Evolutionary conservation across 2,113 vertebrate species (phyloP).

Genomic region (mouse (Mus musculus)): GRCm39 chr5:119927501-119928000

Average conservation of each 20-base stretch:
- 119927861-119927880: conserved; percentile 13
- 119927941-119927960: background rate
- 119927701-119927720: conserved; percentile 75
- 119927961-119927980: background rate
- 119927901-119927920: background rate
- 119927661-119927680: background rate
- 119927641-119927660: background rate
- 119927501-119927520: background rate
- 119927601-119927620: background rate
- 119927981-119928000: background rate
- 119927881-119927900: background rate
- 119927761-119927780: conserved; percentile 73
- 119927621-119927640: background rate
- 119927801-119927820: conserved; percentile 61
- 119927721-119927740: conserved; percentile 74
- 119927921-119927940: background rate
- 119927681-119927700: background rate
- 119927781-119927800: conserved; percentile 73
- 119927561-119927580: conserved; percentile 77
- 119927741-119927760: conserved; percentile 70
- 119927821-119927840: conserved; percentile 67
- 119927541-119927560: conserved; percentile 80
- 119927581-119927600: conserved; percentile 70
- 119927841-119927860: conserved; percentile 48
- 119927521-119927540: conserved; percentile 76